Evolutionary conservation across 2,797 vertebrate species (phyloP).

Genomic region (Agapornis canus): DNA sequence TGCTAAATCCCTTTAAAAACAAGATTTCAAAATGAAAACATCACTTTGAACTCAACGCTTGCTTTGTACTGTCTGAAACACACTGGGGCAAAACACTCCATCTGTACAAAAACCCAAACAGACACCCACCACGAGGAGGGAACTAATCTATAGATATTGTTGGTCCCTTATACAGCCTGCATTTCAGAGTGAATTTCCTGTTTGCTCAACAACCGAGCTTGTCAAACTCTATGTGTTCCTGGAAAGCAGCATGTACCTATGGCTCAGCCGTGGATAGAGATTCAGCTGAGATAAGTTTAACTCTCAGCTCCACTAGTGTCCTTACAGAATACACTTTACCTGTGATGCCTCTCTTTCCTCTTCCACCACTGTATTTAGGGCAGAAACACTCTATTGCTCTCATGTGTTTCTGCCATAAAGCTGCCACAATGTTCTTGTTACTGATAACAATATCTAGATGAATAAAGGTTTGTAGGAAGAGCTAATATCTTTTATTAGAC

Average conservation of each 20-base stretch:
- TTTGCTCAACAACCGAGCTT: not conserved
- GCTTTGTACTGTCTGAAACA: not conserved
- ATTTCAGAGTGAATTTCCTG: not conserved
- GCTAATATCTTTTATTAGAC: conserved; percentile 18
- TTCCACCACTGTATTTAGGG: not conserved
- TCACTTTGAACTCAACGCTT: not conserved
- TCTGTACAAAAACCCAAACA: not conserved
- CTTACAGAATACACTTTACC: not conserved
- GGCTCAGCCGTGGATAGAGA: not conserved
- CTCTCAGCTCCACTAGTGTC: not conserved
- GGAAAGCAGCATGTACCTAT: not conserved
- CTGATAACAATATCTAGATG: not conserved
- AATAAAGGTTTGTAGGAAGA: not conserved
- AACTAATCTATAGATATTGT: not conserved
- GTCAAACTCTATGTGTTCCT: not conserved
- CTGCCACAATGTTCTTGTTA: not conserved
- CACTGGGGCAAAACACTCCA: not conserved
- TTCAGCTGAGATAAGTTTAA: not conserved
- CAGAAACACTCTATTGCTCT: not conserved
- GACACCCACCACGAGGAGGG: not conserved
- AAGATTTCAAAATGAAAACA: not conserved
- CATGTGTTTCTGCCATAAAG: not conserved
- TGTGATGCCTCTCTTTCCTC: not conserved
- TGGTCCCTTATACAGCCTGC: not conserved
- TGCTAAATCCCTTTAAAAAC: not conserved